Evolutionary conservation across 1,140 invertebrate species (phyloP), one percentile per base, ranked within the genome.

Genomic region (Trachymyrmex septentrionalis): DNA sequence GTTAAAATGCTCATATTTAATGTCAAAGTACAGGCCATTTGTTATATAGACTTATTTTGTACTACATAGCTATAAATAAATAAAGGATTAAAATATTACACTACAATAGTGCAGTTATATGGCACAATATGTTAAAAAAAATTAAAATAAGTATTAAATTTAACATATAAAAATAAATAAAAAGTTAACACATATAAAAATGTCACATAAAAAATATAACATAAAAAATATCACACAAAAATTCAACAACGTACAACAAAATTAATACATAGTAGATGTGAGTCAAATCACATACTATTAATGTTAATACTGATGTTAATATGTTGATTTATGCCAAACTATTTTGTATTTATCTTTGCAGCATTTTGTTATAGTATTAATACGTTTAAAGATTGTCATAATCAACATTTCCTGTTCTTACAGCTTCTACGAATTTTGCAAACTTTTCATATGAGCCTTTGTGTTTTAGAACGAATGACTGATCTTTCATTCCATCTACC

Each of bases 401-500:
- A 50, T 91, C 87, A 53, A 86, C 53, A 1, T 78, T 77, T 63
- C 85, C 87, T 0, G 61, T 27, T 61, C 53, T 85, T 55, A 34
- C 30, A 21, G 63, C 19, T 82, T 86, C 71, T 14, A 91, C 57
- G n/a, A 87, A 16, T 7, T 87, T 50, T 3, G 87, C 87, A 30
- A 91, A 91, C 24, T 88, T 78, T 67, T 88, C 87, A 50, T 69
- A 75, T 0, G 85, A 63, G 27, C 72, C 80, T 59, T 27, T 67
- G 3, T 91, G 88, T 64, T 86, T 34, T 48, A 78, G 16, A 30
- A 91, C 71, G 61, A 88, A 90, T 16, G 59, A 27, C 53, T 80
- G 78, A 3, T 53, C 12, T 57, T 81, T 91, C 90, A 91, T 91
- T 16, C 78, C 61, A 21, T 27, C n/a, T 12, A 85, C 72, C 90